Conservation (phyloP, 2,888 invertebrate species). For the Drosophila imparisetae region DNA sequence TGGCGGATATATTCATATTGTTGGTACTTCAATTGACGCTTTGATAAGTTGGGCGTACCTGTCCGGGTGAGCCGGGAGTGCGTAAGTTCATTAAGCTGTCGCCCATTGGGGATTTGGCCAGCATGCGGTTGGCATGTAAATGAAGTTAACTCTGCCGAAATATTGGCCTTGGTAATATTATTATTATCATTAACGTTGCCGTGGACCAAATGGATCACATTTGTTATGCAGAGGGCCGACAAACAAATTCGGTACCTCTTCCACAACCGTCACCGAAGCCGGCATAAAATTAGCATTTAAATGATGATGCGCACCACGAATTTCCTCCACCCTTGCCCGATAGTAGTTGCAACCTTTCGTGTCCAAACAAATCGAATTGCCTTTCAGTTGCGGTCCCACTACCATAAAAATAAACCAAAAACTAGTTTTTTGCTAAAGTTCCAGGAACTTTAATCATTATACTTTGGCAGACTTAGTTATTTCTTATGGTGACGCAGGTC, state of each 20-base stretch:
- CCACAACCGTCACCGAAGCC: background rate
- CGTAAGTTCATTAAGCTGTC: background rate
- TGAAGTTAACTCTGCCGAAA: constrained; percentile 9
- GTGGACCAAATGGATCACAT: constrained; percentile 36
- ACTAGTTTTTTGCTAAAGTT: background rate
- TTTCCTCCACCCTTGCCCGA: background rate
- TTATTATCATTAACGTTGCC: constrained; percentile 40
- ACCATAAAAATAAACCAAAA: background rate
- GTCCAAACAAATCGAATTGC: background rate
- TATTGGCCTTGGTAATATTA: constrained; percentile 3
- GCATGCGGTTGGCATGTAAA: constrained; percentile 20
- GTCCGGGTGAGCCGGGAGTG: background rate
- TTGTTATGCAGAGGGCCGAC: constrained; percentile 32
- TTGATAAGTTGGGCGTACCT: constrained; percentile 20
- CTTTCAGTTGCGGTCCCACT: background rate
- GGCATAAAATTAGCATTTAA: constrained; percentile 48
- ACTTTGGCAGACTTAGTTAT: background rate
- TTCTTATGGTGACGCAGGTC: background rate
- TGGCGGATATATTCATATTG: background rate
- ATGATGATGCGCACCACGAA: constrained; percentile 19
- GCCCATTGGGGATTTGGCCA: background rate
- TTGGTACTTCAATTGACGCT: constrained; percentile 2
- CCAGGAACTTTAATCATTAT: background rate
- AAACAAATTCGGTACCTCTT: background rate
- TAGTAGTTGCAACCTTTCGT: background rate